These are phyloP conservation scores for Notodonta ziczac DNA, from an alignment of 2,888 invertebrate species.

Conservation along the genomic window DNA sequence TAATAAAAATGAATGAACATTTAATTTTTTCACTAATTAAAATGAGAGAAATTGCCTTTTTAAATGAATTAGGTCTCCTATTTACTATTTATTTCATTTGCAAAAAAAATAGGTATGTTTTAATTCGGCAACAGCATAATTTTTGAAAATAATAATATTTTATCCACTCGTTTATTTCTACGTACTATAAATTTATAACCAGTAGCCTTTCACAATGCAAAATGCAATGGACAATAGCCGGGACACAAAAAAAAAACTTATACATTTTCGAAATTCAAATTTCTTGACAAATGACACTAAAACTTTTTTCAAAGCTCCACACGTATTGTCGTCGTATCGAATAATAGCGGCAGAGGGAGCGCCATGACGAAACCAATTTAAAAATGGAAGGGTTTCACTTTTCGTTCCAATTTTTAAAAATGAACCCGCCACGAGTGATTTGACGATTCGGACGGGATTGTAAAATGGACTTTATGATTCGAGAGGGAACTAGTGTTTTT, in stretches of 20 bases:
- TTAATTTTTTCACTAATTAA: not conserved
- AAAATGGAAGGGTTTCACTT: constrained; percentile 81
- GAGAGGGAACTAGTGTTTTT: constrained; percentile 53
- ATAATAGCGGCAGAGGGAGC: constrained; percentile 73
- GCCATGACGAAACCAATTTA: constrained; percentile 81
- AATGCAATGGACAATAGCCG: not conserved
- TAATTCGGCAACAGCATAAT: too few relatives aligned
- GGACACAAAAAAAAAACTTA: constrained; percentile 11
- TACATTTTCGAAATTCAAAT: constrained; percentile 48
- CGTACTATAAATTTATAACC: too few relatives aligned
- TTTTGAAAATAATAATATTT: too few relatives aligned
- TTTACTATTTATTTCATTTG: too few relatives aligned
- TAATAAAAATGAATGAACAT: constrained; percentile 15
- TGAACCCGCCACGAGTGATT: constrained; percentile 77
- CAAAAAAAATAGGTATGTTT: too few relatives aligned
- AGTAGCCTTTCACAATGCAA: not conserved
- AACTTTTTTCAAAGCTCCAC: constrained; percentile 45
- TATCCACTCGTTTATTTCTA: too few relatives aligned
- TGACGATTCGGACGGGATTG: constrained; percentile 77
- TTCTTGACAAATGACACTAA: constrained; percentile 49
- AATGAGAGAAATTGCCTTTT: not conserved
- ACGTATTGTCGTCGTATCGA: constrained; percentile 54
- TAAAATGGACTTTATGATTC: constrained; percentile 68
- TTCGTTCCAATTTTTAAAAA: constrained; percentile 80
- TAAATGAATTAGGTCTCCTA: too few relatives aligned